Evolutionary conservation across 2,797 vertebrate species (phyloP).

Genomic region (Poeciliopsis turneri): DNA sequence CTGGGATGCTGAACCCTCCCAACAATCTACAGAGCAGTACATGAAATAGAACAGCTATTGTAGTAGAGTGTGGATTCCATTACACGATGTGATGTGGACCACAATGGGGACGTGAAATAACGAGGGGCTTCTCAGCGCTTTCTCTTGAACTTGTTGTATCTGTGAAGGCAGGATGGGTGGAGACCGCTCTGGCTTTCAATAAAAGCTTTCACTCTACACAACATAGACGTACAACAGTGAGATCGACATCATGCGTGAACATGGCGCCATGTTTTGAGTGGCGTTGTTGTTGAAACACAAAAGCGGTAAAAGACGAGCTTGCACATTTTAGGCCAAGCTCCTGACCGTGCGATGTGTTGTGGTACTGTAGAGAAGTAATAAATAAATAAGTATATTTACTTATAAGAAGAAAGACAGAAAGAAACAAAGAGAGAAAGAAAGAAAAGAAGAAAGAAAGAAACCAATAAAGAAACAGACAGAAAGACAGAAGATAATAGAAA

Average conservation of each 20-base stretch:
- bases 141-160: not conserved
- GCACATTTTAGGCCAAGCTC: not conserved
- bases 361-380: not conserved
- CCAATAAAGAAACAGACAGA: not conserved
- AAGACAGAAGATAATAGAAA: not conserved
- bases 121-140: too few relatives aligned
- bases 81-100: not conserved
- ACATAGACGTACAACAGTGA: not conserved
- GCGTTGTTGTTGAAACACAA: not conserved
- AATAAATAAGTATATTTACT: too few relatives aligned
- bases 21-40: not conserved
- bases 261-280: not conserved
- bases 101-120: too few relatives aligned
- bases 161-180: not conserved
- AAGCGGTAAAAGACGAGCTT: not conserved
- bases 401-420: not conserved
- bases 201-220: slow-evolving; percentile 55
- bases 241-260: not conserved
- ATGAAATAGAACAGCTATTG: not conserved
- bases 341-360: not conserved
- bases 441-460: not conserved
- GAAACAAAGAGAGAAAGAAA: not conserved
- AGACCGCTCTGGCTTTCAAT: slow-evolving; percentile 49
- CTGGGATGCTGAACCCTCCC: slow-evolving; percentile 33
- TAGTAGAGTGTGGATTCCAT: not conserved